These are phyloP conservation scores for Bursaphelenchus okinawaensis DNA, from an alignment of 2,888 invertebrate species.

Conservation along the genomic window DNA sequence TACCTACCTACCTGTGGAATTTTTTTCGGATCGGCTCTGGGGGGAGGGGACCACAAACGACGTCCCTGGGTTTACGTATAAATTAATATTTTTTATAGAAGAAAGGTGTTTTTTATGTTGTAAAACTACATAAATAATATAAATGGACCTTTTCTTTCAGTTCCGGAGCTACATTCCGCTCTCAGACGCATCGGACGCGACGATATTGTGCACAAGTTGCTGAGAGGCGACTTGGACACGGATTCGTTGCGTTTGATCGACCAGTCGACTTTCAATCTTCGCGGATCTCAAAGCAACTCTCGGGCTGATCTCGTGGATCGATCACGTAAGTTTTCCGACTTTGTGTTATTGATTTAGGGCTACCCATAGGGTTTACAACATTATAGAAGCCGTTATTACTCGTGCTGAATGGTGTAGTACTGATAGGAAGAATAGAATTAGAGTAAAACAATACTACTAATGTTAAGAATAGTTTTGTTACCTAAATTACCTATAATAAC, in stretches of 20 bases:
- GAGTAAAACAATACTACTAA: no score
- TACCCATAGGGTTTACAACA: not conserved
- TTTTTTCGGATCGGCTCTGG: no score
- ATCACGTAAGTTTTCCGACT: slow-evolving; percentile 18
- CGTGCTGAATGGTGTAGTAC: not conserved
- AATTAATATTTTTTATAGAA: not conserved
- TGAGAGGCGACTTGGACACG: slow-evolving; percentile 43
- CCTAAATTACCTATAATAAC: no score
- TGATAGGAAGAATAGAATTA: no score
- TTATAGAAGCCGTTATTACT: not conserved
- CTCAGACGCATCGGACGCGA: slow-evolving; percentile 79
- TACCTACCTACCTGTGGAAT: no score
- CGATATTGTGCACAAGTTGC: slow-evolving; percentile 74
- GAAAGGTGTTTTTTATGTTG: not conserved
- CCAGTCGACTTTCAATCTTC: slow-evolving; percentile 22
- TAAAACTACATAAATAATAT: no score
- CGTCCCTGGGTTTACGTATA: no score
- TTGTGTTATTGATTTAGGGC: not conserved
- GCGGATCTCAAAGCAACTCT: slow-evolving; percentile 4
- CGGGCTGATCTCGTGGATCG: not conserved
- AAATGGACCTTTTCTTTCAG: no score
- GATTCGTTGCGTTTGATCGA: slow-evolving; percentile 24
- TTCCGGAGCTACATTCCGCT: slow-evolving; percentile 75
- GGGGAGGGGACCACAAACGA: no score
- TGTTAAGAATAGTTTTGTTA: no score